Evolutionary conservation across 2,888 invertebrate species (phyloP).

Genomic region (Drosophila birchii): DNA sequence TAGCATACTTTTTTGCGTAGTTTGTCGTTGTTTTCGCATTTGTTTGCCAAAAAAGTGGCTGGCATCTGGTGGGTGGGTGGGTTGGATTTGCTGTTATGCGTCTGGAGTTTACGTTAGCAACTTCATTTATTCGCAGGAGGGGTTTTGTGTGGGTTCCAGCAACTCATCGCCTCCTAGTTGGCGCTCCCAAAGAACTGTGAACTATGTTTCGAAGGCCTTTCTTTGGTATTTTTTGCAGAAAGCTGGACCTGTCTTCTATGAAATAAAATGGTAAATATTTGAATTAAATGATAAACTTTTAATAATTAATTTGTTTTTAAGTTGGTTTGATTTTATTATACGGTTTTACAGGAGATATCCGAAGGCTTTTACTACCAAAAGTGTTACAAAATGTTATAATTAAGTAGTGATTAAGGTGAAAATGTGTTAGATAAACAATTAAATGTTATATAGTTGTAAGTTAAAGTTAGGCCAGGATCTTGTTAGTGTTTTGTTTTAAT

Average conservation of each 20-base stretch:
- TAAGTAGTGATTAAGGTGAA: no score
- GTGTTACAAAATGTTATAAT: neutral
- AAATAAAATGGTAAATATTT: neutral
- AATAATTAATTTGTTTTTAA: neutral
- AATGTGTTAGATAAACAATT: neutral
- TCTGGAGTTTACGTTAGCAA: slow-evolving; percentile 38
- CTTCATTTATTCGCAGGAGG: slow-evolving; percentile 43
- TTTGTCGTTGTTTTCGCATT: slow-evolving; percentile 75
- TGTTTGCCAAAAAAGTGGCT: slow-evolving; percentile 51
- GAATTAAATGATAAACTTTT: neutral
- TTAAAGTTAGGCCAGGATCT: neutral
- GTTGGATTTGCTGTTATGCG: neutral
- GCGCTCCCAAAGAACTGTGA: neutral
- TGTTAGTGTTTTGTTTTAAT: neutral
- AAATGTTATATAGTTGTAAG: no score
- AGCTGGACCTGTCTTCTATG: neutral
- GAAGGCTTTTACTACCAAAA: neutral
- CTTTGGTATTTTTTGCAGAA: no score
- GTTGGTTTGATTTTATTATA: neutral
- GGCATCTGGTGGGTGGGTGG: neutral
- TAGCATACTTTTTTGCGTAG: slow-evolving; percentile 76
- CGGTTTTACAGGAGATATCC: no score
- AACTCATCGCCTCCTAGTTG: slow-evolving; percentile 46
- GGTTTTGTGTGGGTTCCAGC: slow-evolving; percentile 34
- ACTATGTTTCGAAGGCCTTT: neutral